Percentiles rank a stretch among this genome's conserved stretches.
Conservation (phyloP, 2,113 vertebrate species). For the Pycnonotus jocosus region DNA sequence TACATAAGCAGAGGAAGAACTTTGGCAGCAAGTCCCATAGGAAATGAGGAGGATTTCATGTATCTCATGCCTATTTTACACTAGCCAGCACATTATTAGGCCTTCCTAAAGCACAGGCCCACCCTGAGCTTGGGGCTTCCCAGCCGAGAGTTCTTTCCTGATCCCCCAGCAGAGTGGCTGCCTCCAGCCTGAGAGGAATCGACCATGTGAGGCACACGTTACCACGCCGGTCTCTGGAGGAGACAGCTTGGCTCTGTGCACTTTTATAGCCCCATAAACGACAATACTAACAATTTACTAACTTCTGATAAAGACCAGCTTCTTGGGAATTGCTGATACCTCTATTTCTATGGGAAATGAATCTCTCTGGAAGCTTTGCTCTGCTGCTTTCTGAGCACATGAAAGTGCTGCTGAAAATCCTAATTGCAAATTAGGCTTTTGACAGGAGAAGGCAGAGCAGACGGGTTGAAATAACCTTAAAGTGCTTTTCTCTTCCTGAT, state of each 20-base stretch:
- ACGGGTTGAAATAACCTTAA: conserved; percentile 38
- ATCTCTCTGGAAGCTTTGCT: conserved; percentile 33
- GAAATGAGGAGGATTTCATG: background rate
- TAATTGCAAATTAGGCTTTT: conserved; percentile 46
- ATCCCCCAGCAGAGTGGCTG: accelerated
- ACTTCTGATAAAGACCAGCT: conserved; percentile 11
- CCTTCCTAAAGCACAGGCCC: background rate
- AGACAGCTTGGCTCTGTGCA: background rate
- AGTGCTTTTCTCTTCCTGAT: background rate
- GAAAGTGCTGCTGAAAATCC: conserved; percentile 35
- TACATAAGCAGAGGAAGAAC: background rate
- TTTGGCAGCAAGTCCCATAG: background rate
- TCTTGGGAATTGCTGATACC: conserved; percentile 29
- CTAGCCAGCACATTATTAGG: background rate
- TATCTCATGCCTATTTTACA: background rate
- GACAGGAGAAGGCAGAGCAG: conserved; percentile 41
- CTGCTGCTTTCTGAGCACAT: conserved; percentile 10
- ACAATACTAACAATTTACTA: conserved; percentile 14
- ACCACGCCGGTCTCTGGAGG: accelerated
- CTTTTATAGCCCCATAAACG: background rate
- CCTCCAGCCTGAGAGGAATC: background rate
- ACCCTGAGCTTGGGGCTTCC: background rate
- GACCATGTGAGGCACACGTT: accelerated
- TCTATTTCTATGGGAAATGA: conserved; percentile 11
- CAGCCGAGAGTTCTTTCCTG: background rate